Evolutionary conservation across 1,140 invertebrate species (phyloP).

Genomic region (Drosophila parvula): DNA sequence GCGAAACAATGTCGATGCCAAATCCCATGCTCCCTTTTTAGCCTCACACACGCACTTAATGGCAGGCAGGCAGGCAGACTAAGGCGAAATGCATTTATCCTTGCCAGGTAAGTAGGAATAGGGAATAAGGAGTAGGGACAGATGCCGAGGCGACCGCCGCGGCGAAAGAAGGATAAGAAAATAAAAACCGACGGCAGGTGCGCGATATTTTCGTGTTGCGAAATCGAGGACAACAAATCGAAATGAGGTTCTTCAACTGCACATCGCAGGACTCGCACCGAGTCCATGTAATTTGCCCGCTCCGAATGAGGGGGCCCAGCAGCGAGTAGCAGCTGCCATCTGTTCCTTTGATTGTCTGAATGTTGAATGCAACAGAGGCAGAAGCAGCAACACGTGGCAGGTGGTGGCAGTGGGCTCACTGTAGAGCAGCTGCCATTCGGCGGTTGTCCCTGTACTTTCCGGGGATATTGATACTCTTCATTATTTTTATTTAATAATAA

Average conservation of each 20-base stretch:
- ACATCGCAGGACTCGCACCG: conserved; percentile 52
- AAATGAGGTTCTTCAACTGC: conserved; percentile 62
- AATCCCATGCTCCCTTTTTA: conserved; percentile 11
- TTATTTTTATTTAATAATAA: neutral
- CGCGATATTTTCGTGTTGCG: conserved; percentile 66
- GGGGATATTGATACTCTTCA: neutral
- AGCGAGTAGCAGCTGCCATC: conserved; percentile 24
- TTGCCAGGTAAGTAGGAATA: conserved; percentile 21
- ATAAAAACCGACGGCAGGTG: conserved; percentile 61
- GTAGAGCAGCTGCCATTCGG: conserved; percentile 25
- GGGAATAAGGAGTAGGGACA: conserved; percentile 9
- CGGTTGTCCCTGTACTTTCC: neutral
- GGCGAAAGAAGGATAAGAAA: conserved; percentile 1
- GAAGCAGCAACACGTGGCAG: conserved; percentile 64
- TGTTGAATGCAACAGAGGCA: conserved; percentile 12
- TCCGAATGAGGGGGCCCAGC: conserved; percentile 4
- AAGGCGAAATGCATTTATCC: conserved; percentile 39
- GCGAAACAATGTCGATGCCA: conserved; percentile 21
- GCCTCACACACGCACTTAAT: conserved; percentile 27
- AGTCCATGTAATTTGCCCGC: conserved; percentile 69
- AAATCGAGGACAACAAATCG: conserved; percentile 63
- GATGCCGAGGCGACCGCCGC: conserved; percentile 14
- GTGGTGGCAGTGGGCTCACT: conserved; percentile 34
- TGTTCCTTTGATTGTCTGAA: conserved; percentile 34
- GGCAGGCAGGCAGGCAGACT: conserved; percentile 15